Evolutionary conservation across 2,797 vertebrate genomes (phyloP).

Genomic region (Enteromius paludinosus): DNA sequence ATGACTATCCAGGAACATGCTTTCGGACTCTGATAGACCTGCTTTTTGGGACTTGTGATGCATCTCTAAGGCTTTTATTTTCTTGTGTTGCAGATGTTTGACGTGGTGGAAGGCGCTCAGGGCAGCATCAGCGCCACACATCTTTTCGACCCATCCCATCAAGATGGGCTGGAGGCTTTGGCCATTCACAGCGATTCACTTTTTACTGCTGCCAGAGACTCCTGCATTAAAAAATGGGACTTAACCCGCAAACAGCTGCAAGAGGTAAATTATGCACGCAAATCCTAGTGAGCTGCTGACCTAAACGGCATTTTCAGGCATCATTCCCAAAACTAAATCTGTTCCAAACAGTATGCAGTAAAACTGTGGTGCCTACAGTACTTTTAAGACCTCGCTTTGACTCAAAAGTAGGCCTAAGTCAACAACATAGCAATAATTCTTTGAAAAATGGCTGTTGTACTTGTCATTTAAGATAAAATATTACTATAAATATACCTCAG

Average conservation of each 20-base stretch:
- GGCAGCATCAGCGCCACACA: conserved; percentile 88
- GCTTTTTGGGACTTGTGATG: neutral
- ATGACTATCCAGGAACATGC: neutral
- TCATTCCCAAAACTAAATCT: neutral
- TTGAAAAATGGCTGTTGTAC: neutral
- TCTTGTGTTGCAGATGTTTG: conserved; percentile 86
- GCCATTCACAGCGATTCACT: conserved; percentile 85
- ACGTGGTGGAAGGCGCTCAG: conserved; percentile 92
- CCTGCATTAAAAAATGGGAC: conserved; percentile 95
- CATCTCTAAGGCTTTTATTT: neutral
- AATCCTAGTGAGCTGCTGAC: neutral
- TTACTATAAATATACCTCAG: neutral
- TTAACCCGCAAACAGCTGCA: conserved; percentile 87
- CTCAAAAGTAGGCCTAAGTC: neutral
- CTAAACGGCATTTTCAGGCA: conserved; percentile 11
- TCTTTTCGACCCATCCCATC: conserved; percentile 91
- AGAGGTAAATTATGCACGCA: conserved; percentile 75
- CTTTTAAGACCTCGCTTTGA: neutral
- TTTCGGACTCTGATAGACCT: neutral
- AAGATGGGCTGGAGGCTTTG: conserved; percentile 91
- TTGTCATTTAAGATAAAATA: neutral
- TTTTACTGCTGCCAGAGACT: conserved; percentile 93
- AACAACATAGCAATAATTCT: too few relatives aligned
- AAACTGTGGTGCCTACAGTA: neutral
- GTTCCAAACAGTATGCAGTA: neutral